Evolutionary conservation across 2,113 vertebrate species (phyloP), one percentile per base, ranked within the genome.

Genomic region (Callorhinus ursinus): DNA sequence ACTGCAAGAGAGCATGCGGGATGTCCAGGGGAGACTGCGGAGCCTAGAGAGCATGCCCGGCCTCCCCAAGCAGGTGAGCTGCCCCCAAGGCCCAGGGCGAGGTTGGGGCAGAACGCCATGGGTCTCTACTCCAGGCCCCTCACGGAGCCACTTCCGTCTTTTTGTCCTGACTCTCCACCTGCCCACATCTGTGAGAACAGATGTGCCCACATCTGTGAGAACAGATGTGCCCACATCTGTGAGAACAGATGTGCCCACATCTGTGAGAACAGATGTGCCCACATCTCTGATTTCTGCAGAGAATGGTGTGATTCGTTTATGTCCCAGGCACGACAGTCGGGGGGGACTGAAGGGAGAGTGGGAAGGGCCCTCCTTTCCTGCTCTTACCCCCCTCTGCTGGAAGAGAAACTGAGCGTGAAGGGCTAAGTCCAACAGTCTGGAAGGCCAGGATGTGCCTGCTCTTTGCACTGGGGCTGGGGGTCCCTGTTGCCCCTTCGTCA

Each of bases 1-100:
- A 21, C 98, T 99, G 97, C 98, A 99, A 93, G 98, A 99, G 22
- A 99, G 99, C 98, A 99, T 99, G 99, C 98, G 53, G 96, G 99
- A 98, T 0, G 99, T 99, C 71, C 99, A 99, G 99, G 98, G 99
- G 67, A 98, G 99, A 14, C 98, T 99, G 90, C 98, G 98, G 74
- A 97, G 93, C 92, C 99, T 99, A 98, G 99, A 99, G 98, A 95
- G 53, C 12, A 98, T 99, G 26, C 77, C 96, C 0, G 86, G 5
- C 39, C 33, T 53, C 18, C 96, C 98, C 0, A 55, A 97, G 42
- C 99, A 99, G 98, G 99, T 99, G 98, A 18, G 46, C 3, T 0
- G 36, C 2, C 13, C 4, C 4, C 10, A 51, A 57, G 82, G 28
- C 39, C 55, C 28, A 5, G 26, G 49, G 55, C 31, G n/a, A 49